These are phyloP conservation scores for Lypha dubia DNA, from an alignment of 2,888 invertebrate species.

Conservation along the genomic window DNA sequence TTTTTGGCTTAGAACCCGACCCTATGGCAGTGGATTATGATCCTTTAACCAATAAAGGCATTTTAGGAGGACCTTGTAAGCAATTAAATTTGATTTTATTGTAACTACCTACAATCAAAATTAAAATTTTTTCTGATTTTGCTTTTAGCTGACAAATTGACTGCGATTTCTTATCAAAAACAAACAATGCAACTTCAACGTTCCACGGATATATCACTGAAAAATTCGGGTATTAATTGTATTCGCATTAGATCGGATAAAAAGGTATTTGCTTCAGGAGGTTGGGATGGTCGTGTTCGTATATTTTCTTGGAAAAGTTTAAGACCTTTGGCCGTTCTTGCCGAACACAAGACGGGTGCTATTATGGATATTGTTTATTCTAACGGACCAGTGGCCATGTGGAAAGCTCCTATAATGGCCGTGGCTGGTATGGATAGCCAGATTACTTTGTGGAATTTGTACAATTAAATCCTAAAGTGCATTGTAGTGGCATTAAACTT, in stretches of 20 bases:
- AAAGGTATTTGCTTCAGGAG: constrained; percentile 89
- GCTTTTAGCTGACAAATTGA: constrained; percentile 77
- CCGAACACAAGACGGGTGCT: constrained; percentile 88
- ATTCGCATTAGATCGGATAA: constrained; percentile 88
- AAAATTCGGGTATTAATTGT: constrained; percentile 89
- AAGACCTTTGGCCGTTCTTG: constrained; percentile 88
- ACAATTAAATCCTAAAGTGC: constrained; percentile 85
- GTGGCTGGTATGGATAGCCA: constrained; percentile 89
- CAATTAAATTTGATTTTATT: background rate
- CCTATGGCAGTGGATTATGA: constrained; percentile 90
- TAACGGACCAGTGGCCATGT: constrained; percentile 86
- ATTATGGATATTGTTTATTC: constrained; percentile 90
- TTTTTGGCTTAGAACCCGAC: constrained; percentile 85
- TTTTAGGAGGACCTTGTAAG: constrained; percentile 85
- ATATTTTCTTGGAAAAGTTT: constrained; percentile 91
- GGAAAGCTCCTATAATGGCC: constrained; percentile 91
- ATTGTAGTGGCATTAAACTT: constrained; percentile 43
- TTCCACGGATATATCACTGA: constrained; percentile 85
- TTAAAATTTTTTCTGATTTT: background rate
- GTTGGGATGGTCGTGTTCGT: constrained; percentile 90
- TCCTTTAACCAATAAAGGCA: constrained; percentile 86
- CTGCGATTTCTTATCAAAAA: constrained; percentile 80
- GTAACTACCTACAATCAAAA: background rate
- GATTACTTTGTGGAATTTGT: constrained; percentile 92
- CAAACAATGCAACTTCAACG: constrained; percentile 84